Evolutionary conservation across 2,888 invertebrate species (phyloP).

Genomic region (Eupithecia dodoneata): DNA sequence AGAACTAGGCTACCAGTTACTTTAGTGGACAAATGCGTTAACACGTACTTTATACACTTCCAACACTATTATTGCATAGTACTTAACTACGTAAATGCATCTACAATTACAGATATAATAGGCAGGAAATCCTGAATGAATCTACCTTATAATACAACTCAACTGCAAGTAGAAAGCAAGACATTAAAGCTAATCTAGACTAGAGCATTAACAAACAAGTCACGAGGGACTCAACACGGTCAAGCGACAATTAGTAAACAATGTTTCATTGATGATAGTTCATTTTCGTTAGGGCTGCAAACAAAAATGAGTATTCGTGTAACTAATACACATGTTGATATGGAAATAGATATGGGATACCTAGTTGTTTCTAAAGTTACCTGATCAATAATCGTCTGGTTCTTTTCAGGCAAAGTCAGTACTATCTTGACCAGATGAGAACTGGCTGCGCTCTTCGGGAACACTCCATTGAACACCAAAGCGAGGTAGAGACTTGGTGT

Average conservation of each 20-base stretch:
- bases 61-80: not conserved
- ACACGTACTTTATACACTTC: not conserved
- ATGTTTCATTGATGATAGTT: constrained; percentile 44
- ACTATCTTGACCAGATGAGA: constrained; percentile 89
- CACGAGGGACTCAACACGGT: constrained; percentile 42
- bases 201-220: constrained; percentile 40
- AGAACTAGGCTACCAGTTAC: not conserved
- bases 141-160: constrained; percentile 35
- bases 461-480: constrained; percentile 92
- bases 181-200: constrained; percentile 35
- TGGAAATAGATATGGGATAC: not conserved
- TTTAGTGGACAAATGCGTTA: not conserved
- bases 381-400: constrained; percentile 89
- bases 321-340: not conserved
- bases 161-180: constrained; percentile 41
- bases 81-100: not conserved
- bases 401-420: constrained; percentile 88
- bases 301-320: not conserved
- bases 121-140: constrained; percentile 33
- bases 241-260: constrained; percentile 45
- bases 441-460: constrained; percentile 84
- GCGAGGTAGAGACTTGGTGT: constrained; percentile 92
- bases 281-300: constrained; percentile 41
- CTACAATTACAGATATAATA: constrained; percentile 6
- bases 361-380: constrained; percentile 64